Evolutionary conservation across 37 sponge, comb jelly and placozoan species (phyloP).

Genomic region (Ianthella basta): DNA sequence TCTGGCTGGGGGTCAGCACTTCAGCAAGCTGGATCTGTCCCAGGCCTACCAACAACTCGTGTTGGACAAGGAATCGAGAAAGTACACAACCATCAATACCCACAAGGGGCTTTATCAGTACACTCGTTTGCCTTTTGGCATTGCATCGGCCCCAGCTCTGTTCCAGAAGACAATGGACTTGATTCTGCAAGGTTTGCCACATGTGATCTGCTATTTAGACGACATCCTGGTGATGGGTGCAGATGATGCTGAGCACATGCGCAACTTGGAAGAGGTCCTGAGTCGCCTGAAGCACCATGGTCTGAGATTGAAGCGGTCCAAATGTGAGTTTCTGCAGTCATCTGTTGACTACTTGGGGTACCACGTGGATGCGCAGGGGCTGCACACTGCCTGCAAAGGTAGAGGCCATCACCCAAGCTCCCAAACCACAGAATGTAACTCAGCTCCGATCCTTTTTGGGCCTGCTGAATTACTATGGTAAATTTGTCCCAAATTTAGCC

Average conservation of each 20-base stretch:
- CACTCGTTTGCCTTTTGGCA: slow-evolving; percentile 13
- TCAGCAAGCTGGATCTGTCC: slow-evolving; percentile 3
- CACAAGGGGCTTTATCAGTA: slow-evolving; percentile 10
- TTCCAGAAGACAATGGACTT: slow-evolving; percentile 24
- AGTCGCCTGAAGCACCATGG: background rate
- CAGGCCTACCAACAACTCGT: slow-evolving; percentile 13
- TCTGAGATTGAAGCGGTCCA: background rate
- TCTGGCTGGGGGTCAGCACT: slow-evolving; percentile 1
- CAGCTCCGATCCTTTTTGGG: slow-evolving; percentile 14
- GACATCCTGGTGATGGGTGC: background rate
- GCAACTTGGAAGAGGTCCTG: background rate
- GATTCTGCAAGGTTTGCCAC: slow-evolving; percentile 15
- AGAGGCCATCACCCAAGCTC: background rate
- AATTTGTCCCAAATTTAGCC: background rate
- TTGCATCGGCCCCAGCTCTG: slow-evolving; percentile 20
- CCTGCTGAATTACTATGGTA: slow-evolving; percentile 25
- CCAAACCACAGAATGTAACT: background rate
- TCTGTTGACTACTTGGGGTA: slow-evolving; percentile 14
- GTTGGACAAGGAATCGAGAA: background rate
- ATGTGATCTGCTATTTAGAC: background rate
- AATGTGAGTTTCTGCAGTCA: background rate
- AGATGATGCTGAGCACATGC: background rate
- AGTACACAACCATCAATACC: slow-evolving; percentile 1
- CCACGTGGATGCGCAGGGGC: background rate
- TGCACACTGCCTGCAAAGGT: background rate